Base-by-base conservation (phyloP, 2,113 vertebrate genomes). In the Hirundichthys speculiger region DNA sequence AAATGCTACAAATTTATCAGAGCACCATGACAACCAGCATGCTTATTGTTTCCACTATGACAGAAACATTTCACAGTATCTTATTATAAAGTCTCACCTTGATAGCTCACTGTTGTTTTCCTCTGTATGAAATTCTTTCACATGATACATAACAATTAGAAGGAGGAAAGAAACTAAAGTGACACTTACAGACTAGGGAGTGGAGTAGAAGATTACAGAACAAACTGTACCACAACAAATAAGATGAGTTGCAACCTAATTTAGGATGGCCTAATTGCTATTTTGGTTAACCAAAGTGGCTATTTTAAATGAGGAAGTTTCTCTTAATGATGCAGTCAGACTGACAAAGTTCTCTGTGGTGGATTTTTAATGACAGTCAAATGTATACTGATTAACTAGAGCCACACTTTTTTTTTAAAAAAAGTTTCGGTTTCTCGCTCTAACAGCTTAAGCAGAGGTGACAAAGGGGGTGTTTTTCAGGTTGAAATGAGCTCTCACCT, bases 211-310 rank as follows among this genome's bases (percentile, higher is more conserved):
- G 39, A 41, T 58, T 20, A 34, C 39, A 50, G 47, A 27, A 69
- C 46, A 43, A 59, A 34, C 30, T 34, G 38, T 51, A 15, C 45
- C 39, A 30, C 30, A 52, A 34, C 16, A 51, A n/a, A 51, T 10
- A 18, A 3, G 9, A 52, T 52, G 25, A 52, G 25, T 18, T 52
- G 25, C 4, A 30, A 12, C 50, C 12, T 18, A 52, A 52, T 52
- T 52, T 34, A 52, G 10, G 12, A 52, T 50, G 24, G 13, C 25
- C 14, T 22, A 9, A 20, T 11, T 15, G 22, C 15, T 9, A 50
- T 57, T 57, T 57, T 42, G 39, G 54, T 18, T 18, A 55, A 55
- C 30, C 54, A 42, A 56, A 42, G 34, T 25, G 25, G 16, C 47
- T 42, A 30, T 20, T 15, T 20, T 30, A 59, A 34, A 52, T 11